Evolutionary conservation across 2,888 invertebrate species (phyloP).

Genomic region (Watsonalla cultraria): DNA sequence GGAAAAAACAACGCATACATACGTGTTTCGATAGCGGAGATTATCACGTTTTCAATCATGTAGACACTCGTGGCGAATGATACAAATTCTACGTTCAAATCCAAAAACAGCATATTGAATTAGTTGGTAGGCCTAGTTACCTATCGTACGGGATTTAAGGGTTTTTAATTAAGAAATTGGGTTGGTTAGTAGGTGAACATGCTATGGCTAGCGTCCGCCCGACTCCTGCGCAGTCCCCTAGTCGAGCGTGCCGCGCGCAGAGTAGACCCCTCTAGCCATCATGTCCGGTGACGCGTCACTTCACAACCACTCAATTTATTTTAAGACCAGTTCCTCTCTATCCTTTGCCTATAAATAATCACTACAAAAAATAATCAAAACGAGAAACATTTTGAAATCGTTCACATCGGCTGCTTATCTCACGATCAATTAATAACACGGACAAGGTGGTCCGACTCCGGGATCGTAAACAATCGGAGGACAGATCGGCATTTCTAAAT

Average conservation of each 20-base stretch:
- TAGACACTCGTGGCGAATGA: not conserved
- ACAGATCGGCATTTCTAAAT: conserved; percentile 68
- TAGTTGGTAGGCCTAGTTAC: too few species aligned
- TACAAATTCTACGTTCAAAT: not conserved
- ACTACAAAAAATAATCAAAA: conserved; percentile 14
- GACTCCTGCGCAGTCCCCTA: not conserved
- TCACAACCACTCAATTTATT: conserved; percentile 33
- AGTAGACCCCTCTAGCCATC: not conserved
- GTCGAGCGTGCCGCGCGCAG: not conserved
- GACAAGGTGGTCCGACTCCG: conserved; percentile 60
- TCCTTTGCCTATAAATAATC: conserved; percentile 10
- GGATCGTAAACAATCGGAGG: conserved; percentile 60
- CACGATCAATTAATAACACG: conserved; percentile 69
- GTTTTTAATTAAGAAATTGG: too few species aligned
- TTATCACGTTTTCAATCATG: not conserved
- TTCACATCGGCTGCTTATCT: conserved; percentile 46
- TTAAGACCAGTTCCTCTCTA: conserved; percentile 33
- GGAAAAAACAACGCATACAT: not conserved
- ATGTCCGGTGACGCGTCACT: conserved; percentile 19
- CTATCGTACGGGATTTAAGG: too few species aligned
- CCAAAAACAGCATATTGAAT: too few species aligned
- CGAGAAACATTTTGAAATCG: conserved; percentile 22
- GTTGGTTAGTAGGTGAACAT: too few species aligned
- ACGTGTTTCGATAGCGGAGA: not conserved
- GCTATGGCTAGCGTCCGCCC: not conserved